Percentiles rank a stretch among this genome's conserved stretches.
These are phyloP conservation scores for Eulemur rubriventer DNA, from an alignment of 2,797 vertebrate species.

Conservation along the genomic window DNA sequence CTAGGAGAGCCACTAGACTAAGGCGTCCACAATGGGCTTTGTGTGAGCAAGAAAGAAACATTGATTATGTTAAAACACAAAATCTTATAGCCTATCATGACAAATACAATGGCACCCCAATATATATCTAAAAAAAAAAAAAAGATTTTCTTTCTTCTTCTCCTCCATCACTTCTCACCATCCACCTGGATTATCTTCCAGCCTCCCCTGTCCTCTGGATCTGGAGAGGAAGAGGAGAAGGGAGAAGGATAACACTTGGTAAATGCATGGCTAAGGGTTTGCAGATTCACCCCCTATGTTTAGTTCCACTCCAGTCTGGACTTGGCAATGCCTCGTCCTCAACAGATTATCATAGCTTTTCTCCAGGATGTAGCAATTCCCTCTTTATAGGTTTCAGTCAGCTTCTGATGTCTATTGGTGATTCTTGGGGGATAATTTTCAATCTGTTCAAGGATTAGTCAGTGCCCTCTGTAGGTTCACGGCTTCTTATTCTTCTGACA, in stretches of 20 bases:
- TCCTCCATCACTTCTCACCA: not conserved
- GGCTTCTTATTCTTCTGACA: not conserved
- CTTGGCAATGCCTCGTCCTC: not conserved
- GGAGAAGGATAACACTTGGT: not conserved
- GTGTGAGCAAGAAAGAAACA: not conserved
- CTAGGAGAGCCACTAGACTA: not conserved
- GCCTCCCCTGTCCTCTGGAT: not conserved
- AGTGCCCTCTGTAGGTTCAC: not conserved
- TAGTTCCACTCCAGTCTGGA: not conserved
- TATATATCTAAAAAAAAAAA: not conserved
- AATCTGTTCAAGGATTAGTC: not conserved
- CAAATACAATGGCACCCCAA: not conserved
- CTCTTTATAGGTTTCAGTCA: not conserved
- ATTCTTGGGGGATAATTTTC: not conserved
- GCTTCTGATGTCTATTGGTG: not conserved
- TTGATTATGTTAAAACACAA: not conserved
- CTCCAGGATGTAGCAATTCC: not conserved
- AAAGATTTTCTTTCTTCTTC: not conserved
- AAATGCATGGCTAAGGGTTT: not conserved
- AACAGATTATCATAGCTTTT: not conserved
- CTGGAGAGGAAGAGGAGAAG: not conserved
- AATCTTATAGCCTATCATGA: not conserved
- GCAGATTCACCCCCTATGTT: not conserved
- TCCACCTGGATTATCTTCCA: not conserved
- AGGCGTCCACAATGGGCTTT: not conserved